Evolutionary conservation across 2,797 vertebrate species (phyloP), one percentile per base, ranked within the genome.

Genomic region (Nannoperca obscura): DNA sequence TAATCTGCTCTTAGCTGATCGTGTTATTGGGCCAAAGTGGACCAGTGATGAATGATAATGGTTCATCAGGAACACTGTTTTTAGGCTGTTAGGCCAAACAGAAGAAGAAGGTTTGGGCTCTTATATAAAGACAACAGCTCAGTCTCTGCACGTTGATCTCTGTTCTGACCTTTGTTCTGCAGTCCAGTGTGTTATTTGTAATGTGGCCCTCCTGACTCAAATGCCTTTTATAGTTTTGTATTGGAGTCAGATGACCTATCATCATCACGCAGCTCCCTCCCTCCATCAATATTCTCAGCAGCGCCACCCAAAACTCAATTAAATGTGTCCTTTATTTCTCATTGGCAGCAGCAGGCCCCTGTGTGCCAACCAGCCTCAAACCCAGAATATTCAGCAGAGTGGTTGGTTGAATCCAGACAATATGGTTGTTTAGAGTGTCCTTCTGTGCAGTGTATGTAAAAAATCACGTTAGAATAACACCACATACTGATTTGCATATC

Each of bases 251-350:
- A 76, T 70, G 20, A 70, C 74, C 77, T 77, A 68, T 78, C 54
- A 65, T 71, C 57, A 63, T 46, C 27, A 30, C 60, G 42, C 50
- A 62, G 15, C 57, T 67, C 63, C 2, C 24, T 59, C 58, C 27
- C 32, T 0, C 24, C 79, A 84, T 87, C 87, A 71, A 78, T 86
- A 85, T 83, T 88, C 81, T 76, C 67, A 17, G 53, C 81, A 78
- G 60, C 82, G 62, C 52, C 78, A 74, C 68, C 64, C n/a, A 76
- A 76, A 87, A 84, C 81, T 85, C 77, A 83, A 81, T 88, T 75
- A 81, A 83, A 79, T 68, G 69, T 84, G 80, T 82, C 84, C 78
- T 87, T 83, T 83, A 82, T 73, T 73, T 89, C 59, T 86, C 84
- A 82, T 81, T 88, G 84, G 76, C 38, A 40, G 12, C 38, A 40